Evolutionary conservation across 2,113 vertebrate genomes (phyloP).

Genomic region (Lynx canadensis): DNA sequence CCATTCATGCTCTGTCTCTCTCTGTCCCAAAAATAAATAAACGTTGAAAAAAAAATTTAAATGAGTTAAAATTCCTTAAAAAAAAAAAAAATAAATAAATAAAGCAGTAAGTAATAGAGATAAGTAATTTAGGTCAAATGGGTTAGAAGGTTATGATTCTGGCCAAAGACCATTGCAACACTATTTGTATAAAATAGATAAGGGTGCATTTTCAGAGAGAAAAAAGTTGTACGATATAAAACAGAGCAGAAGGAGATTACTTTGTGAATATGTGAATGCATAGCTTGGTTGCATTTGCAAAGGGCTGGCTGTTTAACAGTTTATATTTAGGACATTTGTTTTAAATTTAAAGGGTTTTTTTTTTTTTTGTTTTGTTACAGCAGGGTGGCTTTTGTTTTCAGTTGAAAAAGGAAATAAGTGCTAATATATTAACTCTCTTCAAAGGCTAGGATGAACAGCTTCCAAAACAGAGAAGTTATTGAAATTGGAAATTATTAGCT

Average conservation of each 20-base stretch:
- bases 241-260: background rate
- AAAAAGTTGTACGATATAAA: background rate
- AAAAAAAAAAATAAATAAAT: too few species aligned
- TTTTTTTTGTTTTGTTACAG: background rate
- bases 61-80: too few species aligned
- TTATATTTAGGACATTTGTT: background rate
- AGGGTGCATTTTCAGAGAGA: background rate
- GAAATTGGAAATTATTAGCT: background rate
- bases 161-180: background rate
- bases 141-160: background rate
- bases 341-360: background rate
- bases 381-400: background rate
- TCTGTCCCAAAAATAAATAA: too few species aligned
- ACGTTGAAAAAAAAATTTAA: too few species aligned
- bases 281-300: background rate
- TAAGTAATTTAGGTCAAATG: background rate
- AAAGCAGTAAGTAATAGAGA: background rate
- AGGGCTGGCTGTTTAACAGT: background rate
- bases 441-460: background rate
- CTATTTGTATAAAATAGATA: background rate
- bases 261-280: background rate
- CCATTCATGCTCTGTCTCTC: too few species aligned
- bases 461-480: background rate
- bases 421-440: background rate
- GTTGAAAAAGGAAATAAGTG: background rate